A percentile compares a stretch with the other conserved stretches of the same genome.
Conservation (phyloP, 2,888 invertebrate species). For the Dryocosmus kuriphilus region DNA sequence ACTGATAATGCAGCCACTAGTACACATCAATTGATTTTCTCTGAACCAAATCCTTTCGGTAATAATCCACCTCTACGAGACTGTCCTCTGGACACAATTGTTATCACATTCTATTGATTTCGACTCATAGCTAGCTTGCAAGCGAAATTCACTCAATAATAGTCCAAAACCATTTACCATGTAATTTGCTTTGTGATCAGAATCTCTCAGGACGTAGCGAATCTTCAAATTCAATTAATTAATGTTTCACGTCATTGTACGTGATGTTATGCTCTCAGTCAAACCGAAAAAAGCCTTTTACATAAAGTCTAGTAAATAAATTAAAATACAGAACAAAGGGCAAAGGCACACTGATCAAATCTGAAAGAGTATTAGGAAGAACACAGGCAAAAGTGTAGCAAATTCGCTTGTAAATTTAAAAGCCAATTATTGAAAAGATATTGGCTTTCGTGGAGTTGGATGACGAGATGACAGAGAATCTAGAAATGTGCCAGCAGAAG, state of each 20-base stretch:
- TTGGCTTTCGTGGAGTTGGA: not conserved
- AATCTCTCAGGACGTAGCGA: too few relatives aligned
- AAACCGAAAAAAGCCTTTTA: not conserved
- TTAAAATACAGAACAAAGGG: not conserved
- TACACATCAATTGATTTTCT: conserved; percentile 8
- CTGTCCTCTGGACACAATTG: conserved; percentile 19
- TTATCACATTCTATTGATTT: conserved; percentile 8
- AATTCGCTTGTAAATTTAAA: not conserved
- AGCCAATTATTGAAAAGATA: too few relatives aligned
- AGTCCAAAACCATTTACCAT: conserved; percentile 2
- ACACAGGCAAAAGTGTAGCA: not conserved
- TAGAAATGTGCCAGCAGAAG: not conserved
- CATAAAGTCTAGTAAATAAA: not conserved
- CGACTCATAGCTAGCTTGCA: not conserved
- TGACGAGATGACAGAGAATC: not conserved
- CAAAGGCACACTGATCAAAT: not conserved
- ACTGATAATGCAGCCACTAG: conserved; percentile 1
- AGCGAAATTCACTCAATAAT: conserved; percentile 2
- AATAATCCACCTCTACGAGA: not conserved
- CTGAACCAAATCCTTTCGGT: conserved; percentile 16
- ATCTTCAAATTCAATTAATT: not conserved
- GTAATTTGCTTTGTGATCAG: not conserved
- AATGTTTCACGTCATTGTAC: not conserved
- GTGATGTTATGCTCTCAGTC: not conserved
- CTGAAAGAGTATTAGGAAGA: not conserved